Evolutionary conservation across 1,140 invertebrate genomes (phyloP), one percentile per base, ranked within the genome.

Genomic region (Oedothorax gibbosus): DNA sequence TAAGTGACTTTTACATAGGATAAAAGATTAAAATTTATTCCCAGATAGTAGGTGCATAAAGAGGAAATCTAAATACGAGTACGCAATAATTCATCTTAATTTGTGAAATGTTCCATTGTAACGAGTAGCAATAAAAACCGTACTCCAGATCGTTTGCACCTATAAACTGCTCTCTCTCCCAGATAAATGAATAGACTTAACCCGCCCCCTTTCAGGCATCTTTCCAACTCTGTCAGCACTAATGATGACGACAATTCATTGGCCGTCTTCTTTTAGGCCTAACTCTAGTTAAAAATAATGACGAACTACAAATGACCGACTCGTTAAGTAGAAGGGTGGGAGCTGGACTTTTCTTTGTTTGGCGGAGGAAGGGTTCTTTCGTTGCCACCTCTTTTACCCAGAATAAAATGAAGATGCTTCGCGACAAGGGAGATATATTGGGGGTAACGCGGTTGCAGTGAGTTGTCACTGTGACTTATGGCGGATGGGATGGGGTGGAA

Each of bases 201-300:
- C 54, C 64, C 62, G 77, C 77, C 77, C 49, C 77, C 77, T 79
- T 71, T 77, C 68, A 62, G 64, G 77, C 64, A 68, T 68, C 64
- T 68, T 21, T 68, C 77, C 62, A 79, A 68, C n/a, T 68, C 65
- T 54, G 77, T 68, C 77, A 54, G 50, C n/a, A 35, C 64, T 79
- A 79, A 79, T 79, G 77, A 79, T n/a, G 62, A 11, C 49, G 20
- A 54, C 77, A 20, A 79, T 68, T 79, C 64, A 68, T 79, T 68
- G 64, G 20, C 15, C 56, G 20, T 79, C 77, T 79, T 49, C 18
- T 18, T 20, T 11, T 12, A 60, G 72, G 35, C 53, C 49, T 66
- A 68, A 56, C 35, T 79, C 35, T 79, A 79, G 77, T 79, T 79
- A 79, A 68, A 54, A 79, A 79, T 66, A 79, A 79, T 79, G 77